Evolutionary conservation across 37 sponge, comb jelly and placozoan genomes (phyloP).

Genomic region (Ephydatia muelleri): DNA sequence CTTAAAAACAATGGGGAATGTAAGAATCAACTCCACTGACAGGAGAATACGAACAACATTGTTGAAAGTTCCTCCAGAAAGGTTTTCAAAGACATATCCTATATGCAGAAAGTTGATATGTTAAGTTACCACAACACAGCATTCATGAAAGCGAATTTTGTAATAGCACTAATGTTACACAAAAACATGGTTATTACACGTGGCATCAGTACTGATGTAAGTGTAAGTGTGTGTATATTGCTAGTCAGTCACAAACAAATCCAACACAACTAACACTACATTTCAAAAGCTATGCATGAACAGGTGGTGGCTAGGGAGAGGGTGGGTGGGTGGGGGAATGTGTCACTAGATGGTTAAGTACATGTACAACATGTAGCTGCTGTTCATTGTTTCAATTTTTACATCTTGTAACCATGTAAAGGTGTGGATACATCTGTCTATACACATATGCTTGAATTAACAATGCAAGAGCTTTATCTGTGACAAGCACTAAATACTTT

Average conservation of each 20-base stretch:
- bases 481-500: too few relatives aligned
- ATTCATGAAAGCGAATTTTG: background rate
- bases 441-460: background rate
- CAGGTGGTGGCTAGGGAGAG: background rate
- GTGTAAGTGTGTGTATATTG: too few relatives aligned
- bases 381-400: too few relatives aligned
- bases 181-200: background rate
- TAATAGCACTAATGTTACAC: background rate
- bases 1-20: slow-evolving; percentile 85
- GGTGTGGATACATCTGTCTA: too few relatives aligned
- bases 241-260: too few relatives aligned
- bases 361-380: background rate
- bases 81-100: slow-evolving; percentile 75
- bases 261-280: too few relatives aligned
- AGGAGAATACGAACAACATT: slow-evolving; percentile 65
- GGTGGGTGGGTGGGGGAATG: background rate
- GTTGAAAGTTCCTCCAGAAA: slow-evolving; percentile 70
- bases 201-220: background rate
- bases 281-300: too few relatives aligned
- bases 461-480: too few relatives aligned
- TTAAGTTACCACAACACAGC: background rate
- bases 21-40: slow-evolving; percentile 70
- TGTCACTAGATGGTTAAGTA: background rate
- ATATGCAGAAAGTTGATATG: background rate
- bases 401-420: too few relatives aligned